phyloP scores from a whole-genome alignment of 2,113 vertebrate genomes.

The Callipepla squamata region DNA sequence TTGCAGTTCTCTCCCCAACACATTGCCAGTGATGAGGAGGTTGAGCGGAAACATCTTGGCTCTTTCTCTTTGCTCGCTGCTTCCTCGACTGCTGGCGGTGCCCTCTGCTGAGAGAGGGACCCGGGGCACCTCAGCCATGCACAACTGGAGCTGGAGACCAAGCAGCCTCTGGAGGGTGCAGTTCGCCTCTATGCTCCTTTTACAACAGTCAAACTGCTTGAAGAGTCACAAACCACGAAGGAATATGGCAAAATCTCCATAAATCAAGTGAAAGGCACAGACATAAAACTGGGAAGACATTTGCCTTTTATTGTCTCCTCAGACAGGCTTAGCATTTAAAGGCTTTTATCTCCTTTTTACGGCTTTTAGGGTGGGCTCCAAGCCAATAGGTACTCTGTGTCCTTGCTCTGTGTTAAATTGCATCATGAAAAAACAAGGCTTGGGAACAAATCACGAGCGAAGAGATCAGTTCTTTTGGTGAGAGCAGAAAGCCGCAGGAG shows the following conservation, averaged over 20 bases:
- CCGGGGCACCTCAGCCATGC: background rate
- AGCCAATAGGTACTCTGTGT: constrained; percentile 41
- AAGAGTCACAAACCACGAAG: constrained; percentile 42
- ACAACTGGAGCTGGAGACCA: background rate
- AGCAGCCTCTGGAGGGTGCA: background rate
- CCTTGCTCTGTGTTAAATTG: background rate
- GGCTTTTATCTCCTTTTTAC: constrained; percentile 58
- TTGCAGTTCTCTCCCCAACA: constrained; percentile 21
- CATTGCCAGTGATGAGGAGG: background rate
- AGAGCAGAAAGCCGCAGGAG: background rate
- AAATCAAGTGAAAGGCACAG: constrained; percentile 19
- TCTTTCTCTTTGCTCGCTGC: constrained; percentile 1
- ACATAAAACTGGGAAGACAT: constrained; percentile 41
- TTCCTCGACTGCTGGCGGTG: background rate
- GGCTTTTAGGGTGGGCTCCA: constrained; percentile 21
- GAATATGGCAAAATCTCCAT: constrained; percentile 25
- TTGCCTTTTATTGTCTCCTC: constrained; percentile 63
- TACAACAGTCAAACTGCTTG: background rate
- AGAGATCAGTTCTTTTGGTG: background rate
- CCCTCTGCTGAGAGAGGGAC: background rate
- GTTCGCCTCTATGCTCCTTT: constrained; percentile 1
- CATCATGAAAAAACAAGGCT: background rate
- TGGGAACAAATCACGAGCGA: background rate
- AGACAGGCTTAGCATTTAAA: constrained; percentile 49
- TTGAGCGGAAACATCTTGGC: constrained; percentile 26